phyloP scores from a whole-genome alignment of 2,888 invertebrate genomes.

The Amitus sp. region DNA sequence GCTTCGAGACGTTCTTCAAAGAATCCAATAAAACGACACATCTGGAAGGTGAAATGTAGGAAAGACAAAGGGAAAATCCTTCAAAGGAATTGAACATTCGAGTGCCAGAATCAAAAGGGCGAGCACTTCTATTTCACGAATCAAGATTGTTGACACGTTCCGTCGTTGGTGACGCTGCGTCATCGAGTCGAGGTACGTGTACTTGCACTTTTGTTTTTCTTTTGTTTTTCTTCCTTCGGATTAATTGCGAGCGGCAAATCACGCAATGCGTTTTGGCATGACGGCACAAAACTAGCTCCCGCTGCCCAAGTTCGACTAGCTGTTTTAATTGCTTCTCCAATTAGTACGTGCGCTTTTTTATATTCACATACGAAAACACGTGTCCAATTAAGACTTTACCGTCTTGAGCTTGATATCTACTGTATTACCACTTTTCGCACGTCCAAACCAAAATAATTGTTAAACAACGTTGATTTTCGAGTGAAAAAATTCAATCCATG shows the following conservation, averaged over 20 bases:
- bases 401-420: conserved; percentile 17
- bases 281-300: conserved; percentile 3
- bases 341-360: conserved; percentile 57
- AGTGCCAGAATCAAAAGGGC: conserved; percentile 21
- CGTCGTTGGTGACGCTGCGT: conserved; percentile 32
- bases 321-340: conserved; percentile 63
- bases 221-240: conserved; percentile 17
- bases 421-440: not conserved
- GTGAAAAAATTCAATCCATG: too few species aligned
- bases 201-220: too few species aligned
- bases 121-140: conserved; percentile 11
- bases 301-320: conserved; percentile 22
- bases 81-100: conserved; percentile 19
- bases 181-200: conserved; percentile 38
- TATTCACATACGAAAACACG: conserved; percentile 50
- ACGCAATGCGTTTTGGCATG: conserved; percentile 19
- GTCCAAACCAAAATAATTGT: too few species aligned
- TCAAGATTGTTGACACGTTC: conserved; percentile 39
- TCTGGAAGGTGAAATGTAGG: conserved; percentile 17
- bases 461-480: too few species aligned
- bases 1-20: conserved; percentile 11
- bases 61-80: conserved; percentile 23
- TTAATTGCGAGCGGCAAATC: conserved; percentile 42
- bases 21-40: conserved; percentile 22
- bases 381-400: conserved; percentile 60